phyloP scores from a whole-genome alignment of 2,888 invertebrate species.

The Sinhomidia bicolor region DNA sequence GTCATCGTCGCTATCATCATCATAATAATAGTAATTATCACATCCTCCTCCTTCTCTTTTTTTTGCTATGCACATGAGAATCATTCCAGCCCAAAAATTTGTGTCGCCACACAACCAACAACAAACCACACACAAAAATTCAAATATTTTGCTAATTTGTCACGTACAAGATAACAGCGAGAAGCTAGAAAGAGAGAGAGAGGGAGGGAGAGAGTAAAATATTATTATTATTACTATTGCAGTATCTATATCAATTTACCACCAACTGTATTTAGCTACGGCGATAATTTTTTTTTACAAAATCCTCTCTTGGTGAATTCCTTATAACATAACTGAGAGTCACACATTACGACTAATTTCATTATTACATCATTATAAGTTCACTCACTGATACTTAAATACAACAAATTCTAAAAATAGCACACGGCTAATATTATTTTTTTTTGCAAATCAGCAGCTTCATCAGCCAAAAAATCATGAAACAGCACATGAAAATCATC shows the following conservation, averaged over 20 bases:
- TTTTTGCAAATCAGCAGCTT: background rate
- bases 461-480: background rate
- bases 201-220: too few species aligned
- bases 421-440: background rate
- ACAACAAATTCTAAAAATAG: background rate
- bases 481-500: background rate
- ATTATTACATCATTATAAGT: too few species aligned
- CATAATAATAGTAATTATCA: conserved; percentile 4
- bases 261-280: too few species aligned
- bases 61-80: background rate
- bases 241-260: background rate
- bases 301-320: too few species aligned
- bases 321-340: too few species aligned
- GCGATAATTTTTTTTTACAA: too few species aligned
- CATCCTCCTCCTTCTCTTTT: background rate
- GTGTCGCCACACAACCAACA: background rate
- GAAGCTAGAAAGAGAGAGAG: too few species aligned
- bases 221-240: background rate
- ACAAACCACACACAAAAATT: background rate
- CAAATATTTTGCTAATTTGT: background rate
- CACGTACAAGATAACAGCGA: conserved; percentile 3
- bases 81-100: background rate
- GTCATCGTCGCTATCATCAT: background rate
- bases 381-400: conserved; percentile 3
- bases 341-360: too few species aligned